Base-by-base conservation (phyloP, 2,888 invertebrate species). In the Melieria picta region DNA sequence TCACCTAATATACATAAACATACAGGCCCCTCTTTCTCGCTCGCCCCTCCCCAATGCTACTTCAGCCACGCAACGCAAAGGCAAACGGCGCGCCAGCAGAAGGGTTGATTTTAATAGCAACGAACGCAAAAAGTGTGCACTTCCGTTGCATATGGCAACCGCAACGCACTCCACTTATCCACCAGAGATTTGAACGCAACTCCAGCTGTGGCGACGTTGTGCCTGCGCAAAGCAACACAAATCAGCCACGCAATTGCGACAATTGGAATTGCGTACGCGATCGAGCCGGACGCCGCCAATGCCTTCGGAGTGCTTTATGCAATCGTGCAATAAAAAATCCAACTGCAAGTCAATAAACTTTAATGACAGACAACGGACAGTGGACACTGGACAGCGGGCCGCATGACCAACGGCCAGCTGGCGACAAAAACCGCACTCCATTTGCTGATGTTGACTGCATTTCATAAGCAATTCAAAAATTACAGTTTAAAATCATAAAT, bases 341-440 rank as follows among this genome's bases (percentile, higher is more conserved):
- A 48, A 45, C 67, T 68, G 5, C 55, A 55, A 65, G 71, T 65
- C 68, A 71, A 61, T 69, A 69, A 71, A 65, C 68, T 69, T 73
- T 71, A 61, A 73, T 65, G 70, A 16, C 60, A 47, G n/a, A 7
- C n/a, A 42, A 43, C 55, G n/a, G 46, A 30, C 30, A 30, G 30
- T 30, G 30, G 30, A 30, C 30, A 30, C 30, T 30, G 30, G 30
- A 30, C 30, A 30, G 30, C 30, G 1, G 30, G 30, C 30, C 30
- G 30, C 30, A 30, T 30, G 30, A 30, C 30, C 30, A 30, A 30
- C 30, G 30, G 30, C 30, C 16, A 30, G 30, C 30, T 30, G 30
- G 30, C 30, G 3, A 30, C 30, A 30, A 30, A 30, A 30, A 30
- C 30, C 30, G 30, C 30, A 30, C 30, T 30, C 30, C 30, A 30